Evolutionary conservation across 2,797 vertebrate species (phyloP).

Genomic region (Allobates femoralis): DNA sequence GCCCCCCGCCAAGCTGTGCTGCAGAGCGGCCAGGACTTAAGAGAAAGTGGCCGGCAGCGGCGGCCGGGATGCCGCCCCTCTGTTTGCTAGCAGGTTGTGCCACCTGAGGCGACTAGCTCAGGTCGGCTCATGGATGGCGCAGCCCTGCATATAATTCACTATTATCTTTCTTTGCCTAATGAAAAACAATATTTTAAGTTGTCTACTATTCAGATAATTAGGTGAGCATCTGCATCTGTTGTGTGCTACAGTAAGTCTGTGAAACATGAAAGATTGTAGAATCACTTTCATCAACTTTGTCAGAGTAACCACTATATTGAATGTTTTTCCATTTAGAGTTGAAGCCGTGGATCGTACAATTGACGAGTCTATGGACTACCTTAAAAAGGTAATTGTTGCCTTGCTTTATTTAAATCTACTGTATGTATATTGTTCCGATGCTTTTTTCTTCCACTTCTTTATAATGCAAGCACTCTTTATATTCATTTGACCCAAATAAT

Average conservation of each 20-base stretch:
- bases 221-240: neutral
- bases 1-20: no score
- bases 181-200: no score
- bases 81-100: no score
- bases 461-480: neutral
- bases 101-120: no score
- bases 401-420: neutral
- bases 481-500: no score
- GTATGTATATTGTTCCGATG: neutral
- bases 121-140: no score
- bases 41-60: no score
- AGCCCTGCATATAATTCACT: no score
- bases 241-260: neutral
- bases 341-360: constrained; percentile 65
- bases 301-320: neutral
- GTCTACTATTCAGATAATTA: neutral
- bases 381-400: neutral
- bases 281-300: neutral
- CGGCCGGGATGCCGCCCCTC: no score
- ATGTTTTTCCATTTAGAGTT: constrained; percentile 65
- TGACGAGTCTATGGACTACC: constrained; percentile 46
- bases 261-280: neutral
- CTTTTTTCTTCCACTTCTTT: neutral
- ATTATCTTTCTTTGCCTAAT: no score
- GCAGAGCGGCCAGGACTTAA: no score